Evolutionary conservation across 1,140 invertebrate genomes (phyloP).

Genomic region (Marisa cornuarietis): DNA sequence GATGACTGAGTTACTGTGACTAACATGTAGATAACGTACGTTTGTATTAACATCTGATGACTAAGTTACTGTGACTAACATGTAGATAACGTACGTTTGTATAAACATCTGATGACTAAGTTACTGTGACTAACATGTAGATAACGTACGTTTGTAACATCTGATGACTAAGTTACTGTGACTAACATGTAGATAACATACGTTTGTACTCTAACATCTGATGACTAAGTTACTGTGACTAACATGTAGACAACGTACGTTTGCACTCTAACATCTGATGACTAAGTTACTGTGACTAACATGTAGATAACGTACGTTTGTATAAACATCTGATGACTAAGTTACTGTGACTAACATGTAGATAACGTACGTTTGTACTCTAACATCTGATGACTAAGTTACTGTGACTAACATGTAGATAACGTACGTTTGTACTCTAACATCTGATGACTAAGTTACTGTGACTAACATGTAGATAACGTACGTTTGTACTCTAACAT

Average conservation of each 20-base stretch:
- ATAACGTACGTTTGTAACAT: conserved; percentile 29
- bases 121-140: background rate
- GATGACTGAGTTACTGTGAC: too few relatives aligned
- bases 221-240: too few relatives aligned
- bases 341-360: background rate
- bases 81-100: conserved; percentile 32
- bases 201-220: background rate
- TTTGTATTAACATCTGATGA: too few relatives aligned
- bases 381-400: too few relatives aligned
- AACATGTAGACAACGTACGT: conserved; percentile 31
- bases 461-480: conserved; percentile 16
- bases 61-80: too few relatives aligned
- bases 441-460: too few relatives aligned
- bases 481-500: conserved; percentile 16
- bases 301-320: conserved; percentile 32
- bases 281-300: too few relatives aligned
- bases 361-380: conserved; percentile 32
- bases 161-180: too few relatives aligned
- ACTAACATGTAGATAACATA: conserved; percentile 27
- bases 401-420: conserved; percentile 11
- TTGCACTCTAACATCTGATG: too few relatives aligned
- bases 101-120: too few relatives aligned
- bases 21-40: conserved; percentile 31
- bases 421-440: conserved; percentile 23
- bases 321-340: too few relatives aligned